phyloP scores from a whole-genome alignment of 2,113 vertebrate genomes.

The Toxotes chatareus region DNA sequence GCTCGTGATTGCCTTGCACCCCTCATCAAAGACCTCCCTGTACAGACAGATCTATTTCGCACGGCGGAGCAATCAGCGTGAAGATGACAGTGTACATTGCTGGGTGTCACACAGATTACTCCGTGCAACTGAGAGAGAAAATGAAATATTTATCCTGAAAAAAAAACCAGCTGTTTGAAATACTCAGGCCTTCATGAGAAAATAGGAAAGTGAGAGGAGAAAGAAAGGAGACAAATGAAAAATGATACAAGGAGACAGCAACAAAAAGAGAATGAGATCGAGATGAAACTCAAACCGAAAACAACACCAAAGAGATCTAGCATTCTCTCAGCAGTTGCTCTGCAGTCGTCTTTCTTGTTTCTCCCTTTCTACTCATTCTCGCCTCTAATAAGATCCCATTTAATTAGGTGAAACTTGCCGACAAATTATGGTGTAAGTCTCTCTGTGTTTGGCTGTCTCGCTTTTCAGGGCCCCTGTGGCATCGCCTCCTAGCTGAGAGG shows the following conservation, averaged over 20 bases:
- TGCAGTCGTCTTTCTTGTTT: constrained; percentile 13
- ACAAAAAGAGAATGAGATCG: not conserved
- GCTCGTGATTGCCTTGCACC: constrained; percentile 35
- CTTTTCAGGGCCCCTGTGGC: constrained; percentile 48
- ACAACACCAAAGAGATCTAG: not conserved
- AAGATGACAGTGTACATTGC: constrained; percentile 50
- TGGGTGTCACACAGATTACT: constrained; percentile 57
- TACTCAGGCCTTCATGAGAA: constrained; percentile 5
- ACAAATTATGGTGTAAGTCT: constrained; percentile 74
- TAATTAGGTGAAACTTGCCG: constrained; percentile 82
- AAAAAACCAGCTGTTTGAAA: constrained; percentile 47
- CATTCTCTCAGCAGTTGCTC: constrained; percentile 3
- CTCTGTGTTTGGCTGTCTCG: constrained; percentile 56
- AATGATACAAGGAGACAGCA: not conserved
- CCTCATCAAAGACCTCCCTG: constrained; percentile 53
- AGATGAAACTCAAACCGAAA: constrained; percentile 13
- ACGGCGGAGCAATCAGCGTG: constrained; percentile 44
- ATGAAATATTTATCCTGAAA: constrained; percentile 68
- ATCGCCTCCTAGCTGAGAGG: constrained; percentile 64
- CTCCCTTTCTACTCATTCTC: constrained; percentile 26
- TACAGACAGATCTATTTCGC: constrained; percentile 64
- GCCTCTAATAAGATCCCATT: constrained; percentile 76
- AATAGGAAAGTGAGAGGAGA: not conserved
- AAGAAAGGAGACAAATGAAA: not conserved
- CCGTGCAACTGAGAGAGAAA: constrained; percentile 10